phyloP scores from a whole-genome alignment of 2,113 vertebrate species.

The Ageneiosus marmoratus region DNA sequence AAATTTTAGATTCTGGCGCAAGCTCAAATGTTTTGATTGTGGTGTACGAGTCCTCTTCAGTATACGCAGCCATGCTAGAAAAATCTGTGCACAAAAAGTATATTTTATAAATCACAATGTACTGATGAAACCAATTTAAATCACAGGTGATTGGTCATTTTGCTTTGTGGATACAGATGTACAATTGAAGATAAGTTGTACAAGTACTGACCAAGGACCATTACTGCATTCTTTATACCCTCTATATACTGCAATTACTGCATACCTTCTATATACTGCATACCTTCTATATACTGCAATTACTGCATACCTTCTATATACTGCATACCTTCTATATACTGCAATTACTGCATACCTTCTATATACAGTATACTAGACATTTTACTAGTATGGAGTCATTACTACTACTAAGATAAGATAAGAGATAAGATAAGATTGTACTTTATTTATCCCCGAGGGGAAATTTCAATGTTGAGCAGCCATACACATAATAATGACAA shows the following conservation, averaged over 20 bases:
- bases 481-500: too few species aligned
- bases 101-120: slow-evolving; percentile 19
- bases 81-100: slow-evolving; percentile 82
- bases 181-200: neutral
- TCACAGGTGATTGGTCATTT: neutral
- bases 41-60: slow-evolving; percentile 78
- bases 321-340: neutral
- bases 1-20: slow-evolving; percentile 77
- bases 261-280: neutral
- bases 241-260: too few species aligned
- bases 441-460: too few species aligned
- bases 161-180: neutral
- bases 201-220: neutral
- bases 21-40: slow-evolving; percentile 84
- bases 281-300: too few species aligned
- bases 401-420: too few species aligned
- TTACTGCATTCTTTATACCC: neutral
- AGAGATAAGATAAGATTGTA: too few species aligned
- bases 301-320: neutral
- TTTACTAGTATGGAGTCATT: neutral
- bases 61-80: slow-evolving; percentile 75
- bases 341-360: too few species aligned
- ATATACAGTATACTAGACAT: neutral
- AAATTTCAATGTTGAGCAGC: too few species aligned
- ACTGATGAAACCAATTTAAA: neutral